Evolutionary conservation across 2,888 invertebrate genomes (phyloP).

Genomic region (Deroplatys truncata): DNA sequence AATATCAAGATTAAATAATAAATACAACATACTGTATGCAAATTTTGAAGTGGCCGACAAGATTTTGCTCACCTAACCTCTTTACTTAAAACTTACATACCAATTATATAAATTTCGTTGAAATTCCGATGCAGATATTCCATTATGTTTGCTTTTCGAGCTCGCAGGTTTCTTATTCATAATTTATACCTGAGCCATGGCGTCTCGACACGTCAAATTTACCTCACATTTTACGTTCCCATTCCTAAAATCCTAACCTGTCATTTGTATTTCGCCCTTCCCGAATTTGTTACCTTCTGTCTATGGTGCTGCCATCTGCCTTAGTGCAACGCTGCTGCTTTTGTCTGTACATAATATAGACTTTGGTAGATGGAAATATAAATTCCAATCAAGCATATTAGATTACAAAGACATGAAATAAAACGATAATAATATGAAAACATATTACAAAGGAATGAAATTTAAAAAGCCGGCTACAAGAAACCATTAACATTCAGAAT

Average conservation of each 20-base stretch:
- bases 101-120: slow-evolving; percentile 54
- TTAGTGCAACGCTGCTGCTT: background rate
- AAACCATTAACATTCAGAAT: no score
- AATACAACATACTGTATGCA: no score
- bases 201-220: background rate
- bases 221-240: background rate
- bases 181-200: background rate
- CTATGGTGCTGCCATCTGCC: background rate
- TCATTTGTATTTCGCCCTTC: background rate
- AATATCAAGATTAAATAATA: no score
- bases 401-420: no score
- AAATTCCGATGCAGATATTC: slow-evolving; percentile 48
- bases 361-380: no score
- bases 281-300: background rate
- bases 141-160: background rate
- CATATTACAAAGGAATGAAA: no score
- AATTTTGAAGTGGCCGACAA: no score
- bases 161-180: background rate
- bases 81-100: slow-evolving; percentile 2
- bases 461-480: no score
- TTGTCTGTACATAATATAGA: background rate
- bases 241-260: background rate
- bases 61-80: background rate
- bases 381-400: no score
- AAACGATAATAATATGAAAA: no score